Evolutionary conservation across 2,797 vertebrate genomes (phyloP), one percentile per base, ranked within the genome.

Genomic region (Syndactyla subalaris): DNA sequence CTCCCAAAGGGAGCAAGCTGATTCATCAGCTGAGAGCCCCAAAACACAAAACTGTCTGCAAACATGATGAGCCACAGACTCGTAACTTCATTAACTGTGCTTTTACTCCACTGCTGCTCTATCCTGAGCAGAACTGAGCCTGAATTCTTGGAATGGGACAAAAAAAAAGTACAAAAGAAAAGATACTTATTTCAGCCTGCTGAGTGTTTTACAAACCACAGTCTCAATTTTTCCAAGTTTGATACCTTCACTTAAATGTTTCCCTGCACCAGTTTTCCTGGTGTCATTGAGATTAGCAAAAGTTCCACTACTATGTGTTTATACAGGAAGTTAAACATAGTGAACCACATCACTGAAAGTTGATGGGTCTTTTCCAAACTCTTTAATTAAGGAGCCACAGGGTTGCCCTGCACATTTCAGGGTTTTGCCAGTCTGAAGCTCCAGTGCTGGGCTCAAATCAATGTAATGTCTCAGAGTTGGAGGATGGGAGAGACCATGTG

Each of bases 81-180:
- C 2, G 0, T 73, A 93, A 90, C 77, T 95, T 77, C 43, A 23
- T 73, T 88, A 94, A 82, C 45, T 57, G 26, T 54, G 66, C 30
- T 92, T 95, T 88, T 85, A 88, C 80, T 86, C 79, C 84, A 36
- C 79, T 87, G 80, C 63, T 90, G 62, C 76, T 94, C 71, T 46
- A 38, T 63, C 66, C 88, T 73, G 26, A 59, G 82, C 29, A 49
- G 51, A 89, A 78, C 51, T 4, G 12, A 93, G 79, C 20, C 65
- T 3, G 13, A 46, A 36, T 86, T 84, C 85, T 93, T 92, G 66
- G 46, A 95, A 88, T 1, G n/a, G 32, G 20, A 82, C 13, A 13
- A 81, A 95, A 81, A 81, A 95, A 72, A 52, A 55, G 12, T 13
- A 73, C 66, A 68, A 84, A 84, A 83, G 49, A 63, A 89, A 82